A percentile compares a stretch with the other conserved stretches of the same genome.
These are phyloP conservation scores for Orycteropus afer DNA, from an alignment of 2,113 vertebrate genomes.

Conservation along the genomic window DNA sequence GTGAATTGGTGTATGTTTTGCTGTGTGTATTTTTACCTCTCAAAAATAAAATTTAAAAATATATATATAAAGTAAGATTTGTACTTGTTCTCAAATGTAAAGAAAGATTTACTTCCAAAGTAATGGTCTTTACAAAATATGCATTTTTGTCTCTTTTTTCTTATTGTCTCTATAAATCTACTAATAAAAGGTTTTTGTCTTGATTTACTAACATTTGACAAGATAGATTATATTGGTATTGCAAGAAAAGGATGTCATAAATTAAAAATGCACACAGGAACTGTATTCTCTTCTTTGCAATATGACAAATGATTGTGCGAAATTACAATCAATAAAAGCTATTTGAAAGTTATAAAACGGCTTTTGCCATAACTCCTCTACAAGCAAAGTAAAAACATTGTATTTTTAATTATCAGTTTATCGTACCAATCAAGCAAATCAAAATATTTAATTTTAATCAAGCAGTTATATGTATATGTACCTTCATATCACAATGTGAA, in stretches of 20 bases:
- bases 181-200: slow-evolving; percentile 59
- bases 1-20: not conserved
- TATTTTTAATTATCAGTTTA: slow-evolving; percentile 31
- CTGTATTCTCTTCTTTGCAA: not conserved
- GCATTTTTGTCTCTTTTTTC: not conserved
- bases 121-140: slow-evolving; percentile 34
- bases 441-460: slow-evolving; percentile 17
- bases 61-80: not conserved
- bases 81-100: slow-evolving; percentile 11
- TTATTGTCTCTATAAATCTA: slow-evolving; percentile 54
- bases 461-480: not conserved
- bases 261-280: slow-evolving; percentile 44
- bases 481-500: not conserved
- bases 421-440: not conserved
- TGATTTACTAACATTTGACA: slow-evolving; percentile 50
- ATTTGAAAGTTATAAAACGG: not conserved
- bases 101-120: slow-evolving; percentile 51
- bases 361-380: not conserved
- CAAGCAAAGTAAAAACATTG: not conserved
- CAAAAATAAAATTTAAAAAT: not conserved
- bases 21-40: not conserved
- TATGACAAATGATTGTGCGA: slow-evolving; percentile 48
- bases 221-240: slow-evolving; percentile 37
- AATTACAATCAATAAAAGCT: slow-evolving; percentile 49
- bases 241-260: slow-evolving; percentile 38